Percentiles rank a stretch among this genome's conserved stretches.
These are phyloP conservation scores for Drosophila pseudoananassae DNA, from an alignment of 1,140 invertebrate species.

Conservation along the genomic window DNA sequence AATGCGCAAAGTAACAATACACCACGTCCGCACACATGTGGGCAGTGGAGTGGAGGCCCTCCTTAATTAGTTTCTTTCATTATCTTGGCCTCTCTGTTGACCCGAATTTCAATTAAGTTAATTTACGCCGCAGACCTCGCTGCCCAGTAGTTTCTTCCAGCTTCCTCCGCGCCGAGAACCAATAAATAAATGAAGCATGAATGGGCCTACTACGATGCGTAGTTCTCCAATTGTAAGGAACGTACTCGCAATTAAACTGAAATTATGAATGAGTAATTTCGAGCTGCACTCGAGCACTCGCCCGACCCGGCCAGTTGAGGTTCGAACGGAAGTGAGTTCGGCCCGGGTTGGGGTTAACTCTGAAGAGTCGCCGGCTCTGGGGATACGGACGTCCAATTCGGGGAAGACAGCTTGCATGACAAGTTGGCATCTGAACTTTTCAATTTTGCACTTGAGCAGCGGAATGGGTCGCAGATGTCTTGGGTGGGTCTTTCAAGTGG, in stretches of 20 bases:
- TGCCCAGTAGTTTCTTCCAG: constrained; percentile 23
- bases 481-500: not conserved
- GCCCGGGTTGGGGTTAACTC: constrained; percentile 44
- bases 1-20: constrained; percentile 29
- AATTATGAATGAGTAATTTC: constrained; percentile 79
- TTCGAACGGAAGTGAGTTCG: constrained; percentile 74
- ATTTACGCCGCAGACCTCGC: constrained; percentile 68
- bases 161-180: constrained; percentile 19
- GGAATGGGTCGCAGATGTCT: constrained; percentile 17
- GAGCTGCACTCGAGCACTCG: constrained; percentile 59
- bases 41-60: constrained; percentile 23
- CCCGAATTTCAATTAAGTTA: constrained; percentile 84
- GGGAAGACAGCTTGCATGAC: constrained; percentile 40
- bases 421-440: constrained; percentile 52
- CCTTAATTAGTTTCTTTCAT: constrained; percentile 84
- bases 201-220: constrained; percentile 48
- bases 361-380: not conserved
- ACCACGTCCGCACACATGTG: not conserved
- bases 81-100: constrained; percentile 84
- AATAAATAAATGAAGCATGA: constrained; percentile 64
- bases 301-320: constrained; percentile 46
- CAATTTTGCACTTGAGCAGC: constrained; percentile 19
- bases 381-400: constrained; percentile 11
- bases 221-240: constrained; percentile 50
- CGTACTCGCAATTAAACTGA: constrained; percentile 65